phyloP scores from a whole-genome alignment of 2,797 vertebrate species.

The Margarornis squamiger region DNA sequence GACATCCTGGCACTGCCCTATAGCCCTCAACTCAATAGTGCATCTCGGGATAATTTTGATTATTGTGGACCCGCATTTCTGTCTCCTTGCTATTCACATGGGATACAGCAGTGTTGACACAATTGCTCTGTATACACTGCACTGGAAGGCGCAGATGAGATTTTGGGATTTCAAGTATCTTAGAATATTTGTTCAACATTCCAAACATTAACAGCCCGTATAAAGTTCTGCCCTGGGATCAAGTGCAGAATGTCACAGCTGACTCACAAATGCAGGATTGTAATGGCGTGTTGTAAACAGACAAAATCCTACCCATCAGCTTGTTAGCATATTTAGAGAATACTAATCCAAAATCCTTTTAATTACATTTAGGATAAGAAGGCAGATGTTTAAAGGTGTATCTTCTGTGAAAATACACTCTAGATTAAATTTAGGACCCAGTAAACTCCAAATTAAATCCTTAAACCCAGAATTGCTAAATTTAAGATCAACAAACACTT shows the following conservation, averaged over 20 bases:
- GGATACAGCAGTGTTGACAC: neutral
- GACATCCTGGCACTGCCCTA: neutral
- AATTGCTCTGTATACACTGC: neutral
- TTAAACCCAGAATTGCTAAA: neutral
- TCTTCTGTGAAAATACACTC: neutral
- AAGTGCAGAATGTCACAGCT: neutral
- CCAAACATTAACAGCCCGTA: neutral
- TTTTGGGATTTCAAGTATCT: neutral
- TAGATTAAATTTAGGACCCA: neutral
- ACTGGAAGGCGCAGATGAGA: neutral
- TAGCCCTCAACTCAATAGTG: neutral
- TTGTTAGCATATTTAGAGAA: neutral
- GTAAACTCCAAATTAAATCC: neutral
- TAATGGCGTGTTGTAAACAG: neutral
- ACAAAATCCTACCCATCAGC: neutral
- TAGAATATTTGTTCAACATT: neutral
- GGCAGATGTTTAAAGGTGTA: neutral
- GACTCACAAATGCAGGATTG: neutral
- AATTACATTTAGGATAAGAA: neutral
- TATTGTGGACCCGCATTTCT: neutral
- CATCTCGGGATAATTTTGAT: neutral
- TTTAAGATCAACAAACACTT: neutral
- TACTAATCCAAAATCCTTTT: neutral
- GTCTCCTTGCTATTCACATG: neutral
- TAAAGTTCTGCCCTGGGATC: neutral